phyloP scores from a whole-genome alignment of 2,113 vertebrate genomes.

The Pavo muticus region DNA sequence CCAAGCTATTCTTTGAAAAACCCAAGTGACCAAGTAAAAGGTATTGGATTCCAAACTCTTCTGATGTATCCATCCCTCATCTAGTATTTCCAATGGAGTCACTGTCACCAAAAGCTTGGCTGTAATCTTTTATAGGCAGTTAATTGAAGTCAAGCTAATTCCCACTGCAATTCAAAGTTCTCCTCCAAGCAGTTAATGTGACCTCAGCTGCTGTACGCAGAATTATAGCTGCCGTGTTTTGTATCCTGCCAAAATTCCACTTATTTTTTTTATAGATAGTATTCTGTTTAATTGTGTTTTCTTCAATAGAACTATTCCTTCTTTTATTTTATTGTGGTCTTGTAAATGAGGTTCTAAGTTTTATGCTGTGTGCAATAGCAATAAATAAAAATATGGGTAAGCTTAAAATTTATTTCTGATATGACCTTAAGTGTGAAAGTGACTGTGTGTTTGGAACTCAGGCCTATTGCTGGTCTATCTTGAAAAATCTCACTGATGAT shows the following conservation, averaged over 20 bases:
- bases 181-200: background rate
- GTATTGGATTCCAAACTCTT: background rate
- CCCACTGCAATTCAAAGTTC: background rate
- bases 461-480: background rate
- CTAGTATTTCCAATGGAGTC: background rate
- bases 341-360: background rate
- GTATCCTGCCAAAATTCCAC: background rate
- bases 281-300: background rate
- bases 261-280: background rate
- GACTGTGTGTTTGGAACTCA: background rate
- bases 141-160: background rate
- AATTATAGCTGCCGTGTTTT: background rate
- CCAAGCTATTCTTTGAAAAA: background rate
- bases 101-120: background rate
- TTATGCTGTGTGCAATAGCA: background rate
- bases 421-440: background rate
- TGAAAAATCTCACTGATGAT: background rate
- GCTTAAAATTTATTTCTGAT: background rate
- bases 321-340: background rate
- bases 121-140: background rate
- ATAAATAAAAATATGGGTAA: background rate
- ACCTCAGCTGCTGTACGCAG: background rate
- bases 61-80: background rate
- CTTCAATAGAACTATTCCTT: background rate
- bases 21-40: background rate